These are phyloP conservation scores for Drosophila eohydei DNA, from an alignment of 2,888 invertebrate species.

Conservation along the genomic window DNA sequence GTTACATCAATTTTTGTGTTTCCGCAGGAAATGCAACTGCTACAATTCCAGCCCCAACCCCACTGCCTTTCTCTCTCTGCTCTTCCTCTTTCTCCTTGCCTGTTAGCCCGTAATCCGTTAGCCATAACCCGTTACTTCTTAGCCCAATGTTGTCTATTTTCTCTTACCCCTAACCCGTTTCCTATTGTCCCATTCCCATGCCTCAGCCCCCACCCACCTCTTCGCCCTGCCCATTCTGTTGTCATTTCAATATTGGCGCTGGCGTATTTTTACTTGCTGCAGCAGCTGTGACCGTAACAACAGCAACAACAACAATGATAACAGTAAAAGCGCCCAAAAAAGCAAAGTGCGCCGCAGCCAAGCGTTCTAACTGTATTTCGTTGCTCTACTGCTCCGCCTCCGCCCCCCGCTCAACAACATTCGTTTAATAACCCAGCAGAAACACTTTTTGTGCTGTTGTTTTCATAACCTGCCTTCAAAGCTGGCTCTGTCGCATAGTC, in stretches of 20 bases:
- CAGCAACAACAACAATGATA: conserved; percentile 44
- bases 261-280: conserved; percentile 76
- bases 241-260: conserved; percentile 78
- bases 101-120: conserved; percentile 41
- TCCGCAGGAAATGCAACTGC: conserved; percentile 78
- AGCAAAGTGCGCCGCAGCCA: conserved; percentile 59
- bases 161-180: conserved; percentile 2
- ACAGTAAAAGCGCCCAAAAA: conserved; percentile 59
- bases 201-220: background rate
- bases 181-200: conserved; percentile 1
- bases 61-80: background rate
- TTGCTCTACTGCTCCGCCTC: conserved; percentile 14
- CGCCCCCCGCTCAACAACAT: conserved; percentile 23
- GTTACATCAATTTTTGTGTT: conserved; percentile 80
- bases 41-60: conserved; percentile 43
- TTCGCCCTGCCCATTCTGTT: conserved; percentile 53
- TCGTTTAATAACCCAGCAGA: conserved; percentile 67
- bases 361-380: conserved; percentile 66
- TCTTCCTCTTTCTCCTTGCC: conserved; percentile 4
- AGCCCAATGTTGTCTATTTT: conserved; percentile 24
- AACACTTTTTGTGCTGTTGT: conserved; percentile 31
- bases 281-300: conserved; percentile 72
- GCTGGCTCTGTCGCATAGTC: conserved; percentile 51
- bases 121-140: conserved; percentile 62
- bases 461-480: conserved; percentile 71